phyloP scores from a whole-genome alignment of 2,113 vertebrate species.

The Phocoena sinus region DNA sequence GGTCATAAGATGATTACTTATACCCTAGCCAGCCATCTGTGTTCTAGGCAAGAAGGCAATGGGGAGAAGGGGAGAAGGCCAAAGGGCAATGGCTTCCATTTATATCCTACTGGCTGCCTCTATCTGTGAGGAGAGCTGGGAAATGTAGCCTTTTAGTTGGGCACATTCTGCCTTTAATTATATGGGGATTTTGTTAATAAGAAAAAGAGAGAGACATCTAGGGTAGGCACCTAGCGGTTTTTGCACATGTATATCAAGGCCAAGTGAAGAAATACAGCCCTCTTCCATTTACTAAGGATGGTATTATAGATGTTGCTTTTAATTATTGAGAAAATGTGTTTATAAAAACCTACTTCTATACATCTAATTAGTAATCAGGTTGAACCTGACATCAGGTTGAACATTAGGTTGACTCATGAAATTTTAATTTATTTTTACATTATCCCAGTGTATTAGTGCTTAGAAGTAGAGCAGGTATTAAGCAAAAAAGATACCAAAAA shows the following conservation, averaged over 20 bases:
- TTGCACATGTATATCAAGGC: not conserved
- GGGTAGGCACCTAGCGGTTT: not conserved
- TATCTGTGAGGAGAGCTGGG: not conserved
- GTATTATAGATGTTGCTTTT: not conserved
- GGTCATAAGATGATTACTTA: slow-evolving; percentile 4
- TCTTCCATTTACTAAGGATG: not conserved
- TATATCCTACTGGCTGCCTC: not conserved
- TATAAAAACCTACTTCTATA: not conserved
- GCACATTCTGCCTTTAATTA: slow-evolving; percentile 30
- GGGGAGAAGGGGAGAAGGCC: not conserved
- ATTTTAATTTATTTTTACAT: slow-evolving; percentile 50
- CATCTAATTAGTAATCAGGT: not conserved
- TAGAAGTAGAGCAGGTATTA: not conserved
- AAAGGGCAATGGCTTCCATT: slow-evolving; percentile 57
- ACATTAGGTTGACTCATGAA: not conserved
- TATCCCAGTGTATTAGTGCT: not conserved
- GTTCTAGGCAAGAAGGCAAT: slow-evolving; percentile 1
- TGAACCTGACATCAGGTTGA: not conserved
- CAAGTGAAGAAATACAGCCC: not conserved
- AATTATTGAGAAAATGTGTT: slow-evolving; percentile 19
- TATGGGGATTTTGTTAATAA: not conserved
- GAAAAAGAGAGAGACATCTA: slow-evolving; percentile 2
- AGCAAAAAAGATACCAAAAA: not conserved
- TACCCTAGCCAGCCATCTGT: slow-evolving; percentile 50
- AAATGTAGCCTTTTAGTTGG: slow-evolving; percentile 17